These are phyloP conservation scores for Microctonus aethiopoides DNA, from an alignment of 2,888 invertebrate genomes.

Conservation along the genomic window DNA sequence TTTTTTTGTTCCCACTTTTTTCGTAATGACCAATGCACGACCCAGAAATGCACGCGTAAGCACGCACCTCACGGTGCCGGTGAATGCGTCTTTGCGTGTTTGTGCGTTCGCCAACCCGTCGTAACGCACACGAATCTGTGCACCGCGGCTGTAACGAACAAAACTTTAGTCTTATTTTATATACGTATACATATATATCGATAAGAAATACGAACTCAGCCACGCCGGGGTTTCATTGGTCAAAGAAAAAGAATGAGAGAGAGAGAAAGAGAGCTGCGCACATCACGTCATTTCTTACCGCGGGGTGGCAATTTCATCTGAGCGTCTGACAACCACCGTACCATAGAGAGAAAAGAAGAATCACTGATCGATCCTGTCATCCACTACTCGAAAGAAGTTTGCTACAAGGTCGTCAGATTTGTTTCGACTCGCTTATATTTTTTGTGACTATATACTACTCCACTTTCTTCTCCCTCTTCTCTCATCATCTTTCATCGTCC, in stretches of 20 bases:
- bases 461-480: conserved; percentile 39
- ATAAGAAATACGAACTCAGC: conserved; percentile 34
- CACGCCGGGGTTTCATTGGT: conserved; percentile 34
- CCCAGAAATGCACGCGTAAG: conserved; percentile 48
- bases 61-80: conserved; percentile 39
- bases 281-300: conserved; percentile 27
- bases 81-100: conserved; percentile 38
- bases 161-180: conserved; percentile 6
- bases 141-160: conserved; percentile 40
- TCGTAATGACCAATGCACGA: conserved; percentile 26
- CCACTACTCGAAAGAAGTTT: conserved; percentile 15
- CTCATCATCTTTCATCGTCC: not conserved
- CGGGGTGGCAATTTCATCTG: conserved; percentile 26
- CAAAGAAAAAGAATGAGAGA: conserved; percentile 27
- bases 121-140: conserved; percentile 39
- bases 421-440: conserved; percentile 1
- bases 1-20: conserved; percentile 43
- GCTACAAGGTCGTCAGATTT: conserved; percentile 19
- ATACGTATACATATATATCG: conserved; percentile 11
- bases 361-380: conserved; percentile 12
- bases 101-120: conserved; percentile 41
- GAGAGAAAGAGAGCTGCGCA: not conserved
- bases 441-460: conserved; percentile 7
- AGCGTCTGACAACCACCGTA: conserved; percentile 19
- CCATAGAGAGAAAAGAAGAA: conserved; percentile 13